Evolutionary conservation across 2,113 vertebrate species (phyloP).

Genomic region (Pseudonaja textilis): DNA sequence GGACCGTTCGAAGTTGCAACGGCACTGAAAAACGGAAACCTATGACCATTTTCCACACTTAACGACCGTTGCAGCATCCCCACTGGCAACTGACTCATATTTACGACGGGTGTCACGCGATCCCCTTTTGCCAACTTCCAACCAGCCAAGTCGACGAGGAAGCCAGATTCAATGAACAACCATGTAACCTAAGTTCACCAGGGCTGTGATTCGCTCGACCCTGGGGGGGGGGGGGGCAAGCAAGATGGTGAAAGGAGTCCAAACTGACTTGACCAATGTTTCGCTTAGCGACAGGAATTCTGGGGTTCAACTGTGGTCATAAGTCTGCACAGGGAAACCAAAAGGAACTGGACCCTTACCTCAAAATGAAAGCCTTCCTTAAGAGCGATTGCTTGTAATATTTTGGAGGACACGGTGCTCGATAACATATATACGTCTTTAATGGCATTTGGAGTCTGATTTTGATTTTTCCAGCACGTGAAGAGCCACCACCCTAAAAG

Average conservation of each 20-base stretch:
- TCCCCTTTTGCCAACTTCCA: no score
- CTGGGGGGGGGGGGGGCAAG: background rate
- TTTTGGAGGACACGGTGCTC: constrained; percentile 97
- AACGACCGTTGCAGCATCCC: background rate
- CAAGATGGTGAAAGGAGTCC: background rate
- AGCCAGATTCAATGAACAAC: no score
- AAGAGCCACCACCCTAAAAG: constrained; percentile 97
- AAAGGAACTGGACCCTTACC: constrained; percentile 64
- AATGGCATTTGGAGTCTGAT: constrained; percentile 66
- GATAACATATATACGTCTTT: constrained; percentile 92
- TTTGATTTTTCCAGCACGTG: constrained; percentile 86
- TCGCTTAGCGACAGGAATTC: background rate
- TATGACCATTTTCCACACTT: background rate
- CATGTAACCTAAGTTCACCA: no score
- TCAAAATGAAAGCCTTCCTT: constrained; percentile 98
- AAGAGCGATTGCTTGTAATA: constrained; percentile 89
- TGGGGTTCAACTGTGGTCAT: background rate
- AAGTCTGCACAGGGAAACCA: background rate
- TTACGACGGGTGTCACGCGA: background rate
- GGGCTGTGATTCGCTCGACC: background rate
- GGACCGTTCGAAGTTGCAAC: background rate
- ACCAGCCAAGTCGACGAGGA: no score
- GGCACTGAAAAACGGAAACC: background rate
- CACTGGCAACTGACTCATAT: background rate
- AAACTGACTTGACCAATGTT: background rate